A percentile compares a stretch with the other conserved stretches of the same genome.
Conservation (phyloP, 1,140 invertebrate species). For the Cotesia chilonis region DNA sequence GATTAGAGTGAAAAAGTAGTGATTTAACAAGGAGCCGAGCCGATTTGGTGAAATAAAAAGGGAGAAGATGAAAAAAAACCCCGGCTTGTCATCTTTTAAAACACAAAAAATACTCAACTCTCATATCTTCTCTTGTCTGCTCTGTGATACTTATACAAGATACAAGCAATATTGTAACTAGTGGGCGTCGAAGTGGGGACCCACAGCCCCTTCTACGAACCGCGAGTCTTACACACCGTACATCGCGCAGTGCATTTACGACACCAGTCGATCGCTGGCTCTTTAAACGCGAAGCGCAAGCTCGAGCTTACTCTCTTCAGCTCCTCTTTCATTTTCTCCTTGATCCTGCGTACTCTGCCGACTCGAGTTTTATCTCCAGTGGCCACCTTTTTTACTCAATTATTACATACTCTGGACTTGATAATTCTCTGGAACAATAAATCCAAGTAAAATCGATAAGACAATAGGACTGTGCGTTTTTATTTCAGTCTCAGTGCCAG, state of each 20-base stretch:
- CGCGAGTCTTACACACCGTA: conserved; percentile 20
- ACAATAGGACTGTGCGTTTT: conserved; percentile 10
- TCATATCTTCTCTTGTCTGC: too few relatives aligned
- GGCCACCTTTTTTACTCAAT: neutral
- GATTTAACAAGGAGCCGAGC: too few relatives aligned
- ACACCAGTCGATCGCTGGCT: conserved; percentile 54
- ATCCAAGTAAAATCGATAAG: neutral
- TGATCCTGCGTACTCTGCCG: neutral
- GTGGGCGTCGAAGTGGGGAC: conserved; percentile 23
- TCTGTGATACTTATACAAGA: too few relatives aligned
- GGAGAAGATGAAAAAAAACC: too few relatives aligned
- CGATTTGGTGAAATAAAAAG: too few relatives aligned
- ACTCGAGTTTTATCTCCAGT: neutral
- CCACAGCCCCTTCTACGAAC: conserved; percentile 41
- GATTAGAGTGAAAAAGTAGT: too few relatives aligned
- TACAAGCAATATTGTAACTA: neutral
- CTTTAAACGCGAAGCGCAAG: conserved; percentile 41
- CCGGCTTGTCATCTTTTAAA: too few relatives aligned
- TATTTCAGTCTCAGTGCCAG: neutral
- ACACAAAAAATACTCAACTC: too few relatives aligned
- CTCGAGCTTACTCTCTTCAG: conserved; percentile 30
- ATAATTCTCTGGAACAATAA: neutral
- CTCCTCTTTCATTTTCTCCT: conserved; percentile 3
- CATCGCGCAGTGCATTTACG: conserved; percentile 37
- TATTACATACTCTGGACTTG: too few relatives aligned